phyloP scores from a whole-genome alignment of 2,888 invertebrate genomes.

The Lacanobia wlatinum region DNA sequence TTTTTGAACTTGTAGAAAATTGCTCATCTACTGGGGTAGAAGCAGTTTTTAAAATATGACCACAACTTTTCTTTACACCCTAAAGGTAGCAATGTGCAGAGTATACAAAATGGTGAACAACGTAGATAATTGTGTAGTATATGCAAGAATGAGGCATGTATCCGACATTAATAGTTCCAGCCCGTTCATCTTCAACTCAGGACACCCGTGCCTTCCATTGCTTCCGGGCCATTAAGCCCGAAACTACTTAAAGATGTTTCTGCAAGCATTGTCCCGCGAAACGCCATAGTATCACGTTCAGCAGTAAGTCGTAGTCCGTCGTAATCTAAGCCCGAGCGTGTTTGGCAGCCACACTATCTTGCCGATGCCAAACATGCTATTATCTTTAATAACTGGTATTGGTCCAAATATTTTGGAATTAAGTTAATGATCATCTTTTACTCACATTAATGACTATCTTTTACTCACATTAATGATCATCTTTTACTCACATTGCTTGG shows the following conservation, averaged over 20 bases:
- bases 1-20: too few species aligned
- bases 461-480: background rate
- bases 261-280: constrained; percentile 25
- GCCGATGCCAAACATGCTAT: constrained; percentile 56
- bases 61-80: too few species aligned
- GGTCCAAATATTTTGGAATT: constrained; percentile 13
- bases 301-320: constrained; percentile 49
- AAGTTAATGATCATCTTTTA: background rate
- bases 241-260: constrained; percentile 48
- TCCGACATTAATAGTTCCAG: constrained; percentile 5
- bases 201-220: constrained; percentile 19
- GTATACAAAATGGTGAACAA: background rate
- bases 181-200: constrained; percentile 15
- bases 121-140: background rate
- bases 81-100: background rate
- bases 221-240: constrained; percentile 37
- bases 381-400: constrained; percentile 48
- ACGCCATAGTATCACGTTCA: constrained; percentile 54
- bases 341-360: constrained; percentile 57
- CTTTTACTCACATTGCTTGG: too few species aligned
- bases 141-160: constrained; percentile 5
- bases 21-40: too few species aligned
- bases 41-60: too few species aligned
- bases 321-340: constrained; percentile 54
- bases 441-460: too few species aligned